Evolutionary conservation across 2,113 vertebrate genomes (phyloP).

Genomic region (Pandion haliaetus): DNA sequence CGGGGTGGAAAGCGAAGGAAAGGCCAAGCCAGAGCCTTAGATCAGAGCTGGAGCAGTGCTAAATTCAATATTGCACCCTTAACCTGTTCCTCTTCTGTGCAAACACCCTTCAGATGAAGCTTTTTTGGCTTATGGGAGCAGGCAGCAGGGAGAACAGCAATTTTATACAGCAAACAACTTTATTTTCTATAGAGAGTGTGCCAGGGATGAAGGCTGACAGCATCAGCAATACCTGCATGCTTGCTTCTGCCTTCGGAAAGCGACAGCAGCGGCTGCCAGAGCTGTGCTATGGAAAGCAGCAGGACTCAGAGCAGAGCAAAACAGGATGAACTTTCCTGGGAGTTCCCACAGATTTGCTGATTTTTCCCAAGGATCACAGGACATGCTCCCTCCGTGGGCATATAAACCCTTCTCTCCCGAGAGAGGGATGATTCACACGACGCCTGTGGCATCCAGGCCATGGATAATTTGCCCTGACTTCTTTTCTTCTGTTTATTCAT

Average conservation of each 20-base stretch:
- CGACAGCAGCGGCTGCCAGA: background rate
- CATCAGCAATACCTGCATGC: background rate
- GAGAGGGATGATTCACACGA: background rate
- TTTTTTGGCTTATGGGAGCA: background rate
- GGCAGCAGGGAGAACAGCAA: background rate
- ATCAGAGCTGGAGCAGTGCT: background rate
- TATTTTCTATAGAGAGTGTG: background rate
- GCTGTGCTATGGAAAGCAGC: background rate
- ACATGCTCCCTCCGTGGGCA: background rate
- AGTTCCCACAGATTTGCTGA: background rate
- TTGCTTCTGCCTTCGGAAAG: background rate
- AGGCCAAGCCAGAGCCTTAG: background rate
- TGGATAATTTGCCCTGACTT: background rate
- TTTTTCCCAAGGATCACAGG: background rate
- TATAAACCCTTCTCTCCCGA: background rate
- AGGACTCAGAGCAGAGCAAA: background rate
- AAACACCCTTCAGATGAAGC: background rate
- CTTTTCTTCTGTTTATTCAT: background rate
- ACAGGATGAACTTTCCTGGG: background rate
- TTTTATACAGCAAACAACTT: background rate
- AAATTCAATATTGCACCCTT: background rate
- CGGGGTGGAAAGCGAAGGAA: accelerated
- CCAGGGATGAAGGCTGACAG: background rate
- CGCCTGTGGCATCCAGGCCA: background rate
- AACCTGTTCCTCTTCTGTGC: background rate